Evolutionary conservation across 23 tunicate genomes (phyloP).

Genomic region (Botrylloides violaceus): DNA sequence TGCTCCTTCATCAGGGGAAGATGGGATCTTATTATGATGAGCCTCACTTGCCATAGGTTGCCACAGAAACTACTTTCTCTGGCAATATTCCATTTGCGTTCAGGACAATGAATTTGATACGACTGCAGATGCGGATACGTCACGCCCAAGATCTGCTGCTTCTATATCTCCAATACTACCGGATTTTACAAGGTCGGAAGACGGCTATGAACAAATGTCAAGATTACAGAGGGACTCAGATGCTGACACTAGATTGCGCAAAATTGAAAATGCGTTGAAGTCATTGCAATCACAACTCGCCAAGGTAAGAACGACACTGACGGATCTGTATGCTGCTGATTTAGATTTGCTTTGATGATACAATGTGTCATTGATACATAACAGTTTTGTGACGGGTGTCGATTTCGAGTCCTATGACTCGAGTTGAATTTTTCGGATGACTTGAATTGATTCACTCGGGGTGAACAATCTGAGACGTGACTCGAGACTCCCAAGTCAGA

Average conservation of each 20-base stretch:
- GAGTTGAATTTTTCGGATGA: too few relatives aligned
- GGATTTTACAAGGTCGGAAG: slow-evolving; percentile 15
- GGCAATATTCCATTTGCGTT: neutral
- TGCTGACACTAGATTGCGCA: slow-evolving; percentile 5
- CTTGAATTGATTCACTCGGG: too few relatives aligned
- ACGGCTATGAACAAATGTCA: slow-evolving; percentile 14
- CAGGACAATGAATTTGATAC: slow-evolving; percentile 1
- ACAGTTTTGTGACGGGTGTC: too few relatives aligned
- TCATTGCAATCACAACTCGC: slow-evolving; percentile 16
- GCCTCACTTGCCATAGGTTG: too few relatives aligned
- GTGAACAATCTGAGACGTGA: too few relatives aligned
- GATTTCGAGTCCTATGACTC: neutral
- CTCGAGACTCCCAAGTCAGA: too few relatives aligned
- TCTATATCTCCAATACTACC: slow-evolving; percentile 14
- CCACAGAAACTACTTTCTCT: too few relatives aligned
- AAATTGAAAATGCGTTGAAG: slow-evolving; percentile 20
- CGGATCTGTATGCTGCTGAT: too few relatives aligned
- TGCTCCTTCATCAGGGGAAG: too few relatives aligned
- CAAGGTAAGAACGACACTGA: slow-evolving; percentile 7
- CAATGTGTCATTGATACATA: too few relatives aligned
- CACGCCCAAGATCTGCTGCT: slow-evolving; percentile 17
- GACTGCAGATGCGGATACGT: slow-evolving; percentile 1
- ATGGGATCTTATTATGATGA: too few relatives aligned
- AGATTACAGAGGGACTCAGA: slow-evolving; percentile 7
- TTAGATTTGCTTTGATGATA: neutral